These are phyloP conservation scores for Nematostella vectensis DNA, from an alignment of 92 coral and sea anemone genomes.

Conservation along the genomic window DNA sequence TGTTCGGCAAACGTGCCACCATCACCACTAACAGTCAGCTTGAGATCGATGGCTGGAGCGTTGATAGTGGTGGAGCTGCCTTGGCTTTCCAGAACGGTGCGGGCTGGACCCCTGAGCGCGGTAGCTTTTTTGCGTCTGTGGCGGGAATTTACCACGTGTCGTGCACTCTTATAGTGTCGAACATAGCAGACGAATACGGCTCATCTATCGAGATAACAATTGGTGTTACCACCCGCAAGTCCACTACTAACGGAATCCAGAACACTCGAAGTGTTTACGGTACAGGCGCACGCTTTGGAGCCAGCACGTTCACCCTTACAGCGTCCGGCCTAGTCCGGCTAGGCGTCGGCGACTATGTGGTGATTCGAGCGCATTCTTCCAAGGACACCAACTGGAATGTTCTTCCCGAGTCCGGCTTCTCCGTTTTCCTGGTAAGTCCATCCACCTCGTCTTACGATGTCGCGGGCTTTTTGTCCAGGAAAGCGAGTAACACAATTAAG, in stretches of 20 bases:
- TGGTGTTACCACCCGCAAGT: constrained; percentile 25
- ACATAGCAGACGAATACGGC: constrained; percentile 8
- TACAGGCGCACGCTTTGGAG: constrained; percentile 7
- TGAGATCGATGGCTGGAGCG: constrained; percentile 27
- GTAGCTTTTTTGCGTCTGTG: constrained; percentile 24
- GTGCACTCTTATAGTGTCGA: constrained; percentile 20
- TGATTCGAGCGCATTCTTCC: constrained; percentile 32
- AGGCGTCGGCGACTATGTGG: constrained; percentile 32
- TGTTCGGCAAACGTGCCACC: constrained; percentile 21
- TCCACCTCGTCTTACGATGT: constrained; percentile 24
- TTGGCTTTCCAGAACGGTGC: constrained; percentile 26
- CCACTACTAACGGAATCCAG: constrained; percentile 41
- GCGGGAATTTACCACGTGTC: constrained; percentile 45
- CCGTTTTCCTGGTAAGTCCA: constrained; percentile 42
- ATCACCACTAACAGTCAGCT: constrained; percentile 29
- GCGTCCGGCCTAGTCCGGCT: constrained; percentile 36
- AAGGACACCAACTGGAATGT: constrained; percentile 34
- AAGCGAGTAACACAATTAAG: constrained; percentile 36
- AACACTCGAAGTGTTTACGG: constrained; percentile 30
- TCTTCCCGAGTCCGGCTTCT: constrained; percentile 31
- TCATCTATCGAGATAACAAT: constrained; percentile 34
- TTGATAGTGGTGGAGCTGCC: background rate
- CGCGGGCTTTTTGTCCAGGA: constrained; percentile 46
- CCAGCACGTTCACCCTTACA: constrained; percentile 28
- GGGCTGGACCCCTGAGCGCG: constrained; percentile 33